Evolutionary conservation across 2,888 invertebrate species (phyloP).

Genomic region (Rambutsinella grinnellia): DNA sequence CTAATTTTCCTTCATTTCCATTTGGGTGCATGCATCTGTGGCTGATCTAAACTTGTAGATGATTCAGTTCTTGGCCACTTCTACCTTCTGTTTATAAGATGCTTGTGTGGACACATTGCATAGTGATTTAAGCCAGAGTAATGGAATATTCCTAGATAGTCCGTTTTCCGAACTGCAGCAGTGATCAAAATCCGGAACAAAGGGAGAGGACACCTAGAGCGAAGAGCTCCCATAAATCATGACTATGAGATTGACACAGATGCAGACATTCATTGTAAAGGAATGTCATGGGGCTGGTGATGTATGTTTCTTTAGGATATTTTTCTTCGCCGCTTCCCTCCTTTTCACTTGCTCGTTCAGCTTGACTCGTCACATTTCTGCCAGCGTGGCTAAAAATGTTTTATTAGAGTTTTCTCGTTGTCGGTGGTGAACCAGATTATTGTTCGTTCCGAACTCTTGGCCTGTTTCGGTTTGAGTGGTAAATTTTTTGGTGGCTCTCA

Average conservation of each 20-base stretch:
- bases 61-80: too few species aligned
- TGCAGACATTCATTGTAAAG: slow-evolving; percentile 53
- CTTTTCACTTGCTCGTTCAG: slow-evolving; percentile 51
- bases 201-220: slow-evolving; percentile 52
- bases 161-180: too few species aligned
- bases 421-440: slow-evolving; percentile 47
- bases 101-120: too few species aligned
- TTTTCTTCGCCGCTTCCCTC: slow-evolving; percentile 50
- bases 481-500: too few species aligned
- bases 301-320: slow-evolving; percentile 50
- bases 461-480: too few species aligned
- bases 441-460: slow-evolving; percentile 31
- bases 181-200: slow-evolving; percentile 54
- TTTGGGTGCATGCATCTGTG: too few species aligned
- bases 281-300: slow-evolving; percentile 54
- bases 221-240: slow-evolving; percentile 53
- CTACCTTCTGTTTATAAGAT: too few species aligned
- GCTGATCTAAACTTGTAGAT: too few species aligned
- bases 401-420: slow-evolving; percentile 47
- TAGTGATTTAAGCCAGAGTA: too few species aligned
- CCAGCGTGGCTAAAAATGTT: slow-evolving; percentile 53
- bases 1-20: too few species aligned
- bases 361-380: slow-evolving; percentile 53
- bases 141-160: too few species aligned
- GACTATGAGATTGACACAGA: slow-evolving; percentile 53